Evolutionary conservation across 1,140 invertebrate species (phyloP).

Genomic region (Phymorhynchus buccinoides): DNA sequence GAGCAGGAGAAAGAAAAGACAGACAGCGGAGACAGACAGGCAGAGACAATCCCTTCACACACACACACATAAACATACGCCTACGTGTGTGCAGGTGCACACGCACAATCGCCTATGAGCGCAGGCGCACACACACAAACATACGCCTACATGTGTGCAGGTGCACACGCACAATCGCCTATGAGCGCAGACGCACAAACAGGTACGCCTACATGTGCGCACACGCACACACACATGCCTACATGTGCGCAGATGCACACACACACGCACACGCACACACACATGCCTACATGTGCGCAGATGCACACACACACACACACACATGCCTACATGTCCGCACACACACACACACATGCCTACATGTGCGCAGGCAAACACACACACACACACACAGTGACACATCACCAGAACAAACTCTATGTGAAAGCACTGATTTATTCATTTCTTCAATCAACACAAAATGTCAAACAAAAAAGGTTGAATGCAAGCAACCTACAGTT

Average conservation of each 20-base stretch:
- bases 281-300: neutral
- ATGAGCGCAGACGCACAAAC: no score
- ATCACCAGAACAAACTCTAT: neutral
- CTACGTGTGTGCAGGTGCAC: no score
- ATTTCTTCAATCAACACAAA: slow-evolving; percentile 20
- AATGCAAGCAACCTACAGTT: neutral
- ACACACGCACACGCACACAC: neutral
- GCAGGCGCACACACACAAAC: neutral
- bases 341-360: no score
- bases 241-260: neutral
- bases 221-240: neutral
- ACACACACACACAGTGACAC: no score
- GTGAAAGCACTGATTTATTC: slow-evolving; percentile 31
- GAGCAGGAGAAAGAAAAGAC: no score
- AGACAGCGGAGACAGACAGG: no score
- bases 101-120: neutral
- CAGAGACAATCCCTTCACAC: no score
- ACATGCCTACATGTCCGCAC: no score
- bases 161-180: no score
- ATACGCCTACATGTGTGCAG: neutral
- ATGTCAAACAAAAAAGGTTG: neutral
- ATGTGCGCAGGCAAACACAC: no score
- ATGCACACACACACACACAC: no score
- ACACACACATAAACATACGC: no score
- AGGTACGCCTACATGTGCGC: neutral